These are phyloP conservation scores for Gallinago media DNA, from an alignment of 2,113 vertebrate species.

Conservation along the genomic window DNA sequence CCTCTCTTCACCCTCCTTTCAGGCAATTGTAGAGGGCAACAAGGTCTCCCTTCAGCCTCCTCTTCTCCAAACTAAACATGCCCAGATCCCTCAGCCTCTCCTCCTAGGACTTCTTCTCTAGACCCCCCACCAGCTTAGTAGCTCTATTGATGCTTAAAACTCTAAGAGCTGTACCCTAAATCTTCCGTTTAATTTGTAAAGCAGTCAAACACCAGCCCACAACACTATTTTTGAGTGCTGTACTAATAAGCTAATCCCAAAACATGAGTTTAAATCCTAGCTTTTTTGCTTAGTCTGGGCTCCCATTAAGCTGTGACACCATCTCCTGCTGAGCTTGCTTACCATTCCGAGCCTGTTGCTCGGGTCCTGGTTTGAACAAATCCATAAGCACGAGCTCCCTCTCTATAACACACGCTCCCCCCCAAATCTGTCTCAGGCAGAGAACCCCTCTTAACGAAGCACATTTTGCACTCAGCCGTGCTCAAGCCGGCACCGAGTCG, in stretches of 20 bases:
- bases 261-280: not conserved
- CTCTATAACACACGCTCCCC: not conserved
- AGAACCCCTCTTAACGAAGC: constrained; percentile 15
- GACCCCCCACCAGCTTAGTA: too few relatives aligned
- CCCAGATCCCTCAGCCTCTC: too few relatives aligned
- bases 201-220: not conserved
- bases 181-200: not conserved
- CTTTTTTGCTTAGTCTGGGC: not conserved
- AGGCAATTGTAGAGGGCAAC: too few relatives aligned
- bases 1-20: too few relatives aligned
- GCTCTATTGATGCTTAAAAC: not conserved
- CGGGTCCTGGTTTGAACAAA: constrained; percentile 45
- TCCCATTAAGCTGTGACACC: not conserved
- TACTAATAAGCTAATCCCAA: not conserved
- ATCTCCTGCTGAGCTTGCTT: not conserved
- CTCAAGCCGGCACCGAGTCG: constrained; percentile 28
- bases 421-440: constrained; percentile 53
- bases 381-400: constrained; percentile 22
- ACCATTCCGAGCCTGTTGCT: not conserved
- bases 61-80: too few relatives aligned
- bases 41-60: too few relatives aligned
- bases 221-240: not conserved
- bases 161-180: not conserved
- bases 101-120: too few relatives aligned
- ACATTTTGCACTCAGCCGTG: constrained; percentile 60